Percentiles rank a stretch among this genome's conserved stretches.
phyloP scores from a whole-genome alignment of 2,797 vertebrate genomes.

The Rousettus madagascariensis region DNA sequence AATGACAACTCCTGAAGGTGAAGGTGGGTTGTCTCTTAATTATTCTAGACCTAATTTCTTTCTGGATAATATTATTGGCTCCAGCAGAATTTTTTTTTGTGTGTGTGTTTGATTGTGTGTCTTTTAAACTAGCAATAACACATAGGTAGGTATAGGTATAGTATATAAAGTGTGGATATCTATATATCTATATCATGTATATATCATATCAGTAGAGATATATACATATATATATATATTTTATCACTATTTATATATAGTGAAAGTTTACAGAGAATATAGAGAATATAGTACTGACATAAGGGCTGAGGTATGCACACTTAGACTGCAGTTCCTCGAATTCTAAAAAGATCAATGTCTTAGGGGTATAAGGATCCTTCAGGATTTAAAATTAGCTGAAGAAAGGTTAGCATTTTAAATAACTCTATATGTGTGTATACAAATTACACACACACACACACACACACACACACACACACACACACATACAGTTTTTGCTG shows the following conservation, averaged over 20 bases:
- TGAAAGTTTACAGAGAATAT: neutral
- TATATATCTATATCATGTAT: neutral
- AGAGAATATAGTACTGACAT: neutral
- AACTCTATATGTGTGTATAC: neutral
- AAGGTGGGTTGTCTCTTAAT: neutral
- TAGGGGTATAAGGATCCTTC: neutral
- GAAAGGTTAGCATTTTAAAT: neutral
- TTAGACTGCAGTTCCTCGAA: neutral
- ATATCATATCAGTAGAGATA: neutral
- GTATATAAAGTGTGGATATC: neutral
- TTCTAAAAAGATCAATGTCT: neutral
- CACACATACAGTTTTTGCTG: neutral
- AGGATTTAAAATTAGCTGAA: conserved; percentile 6
- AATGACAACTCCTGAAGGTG: neutral
- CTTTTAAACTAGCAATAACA: neutral
- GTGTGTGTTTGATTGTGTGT: neutral
- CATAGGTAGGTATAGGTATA: neutral
- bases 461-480: no score
- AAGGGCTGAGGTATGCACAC: neutral
- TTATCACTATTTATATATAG: neutral
- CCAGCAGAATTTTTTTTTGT: neutral
- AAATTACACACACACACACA: neutral
- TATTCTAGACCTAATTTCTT: neutral
- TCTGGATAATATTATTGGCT: neutral
- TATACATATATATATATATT: neutral